A percentile compares a stretch with the other conserved stretches of the same genome.
Evolutionary conservation across 2,797 vertebrate genomes (phyloP).

Genomic region (Pygocentrus nattereri): DNA sequence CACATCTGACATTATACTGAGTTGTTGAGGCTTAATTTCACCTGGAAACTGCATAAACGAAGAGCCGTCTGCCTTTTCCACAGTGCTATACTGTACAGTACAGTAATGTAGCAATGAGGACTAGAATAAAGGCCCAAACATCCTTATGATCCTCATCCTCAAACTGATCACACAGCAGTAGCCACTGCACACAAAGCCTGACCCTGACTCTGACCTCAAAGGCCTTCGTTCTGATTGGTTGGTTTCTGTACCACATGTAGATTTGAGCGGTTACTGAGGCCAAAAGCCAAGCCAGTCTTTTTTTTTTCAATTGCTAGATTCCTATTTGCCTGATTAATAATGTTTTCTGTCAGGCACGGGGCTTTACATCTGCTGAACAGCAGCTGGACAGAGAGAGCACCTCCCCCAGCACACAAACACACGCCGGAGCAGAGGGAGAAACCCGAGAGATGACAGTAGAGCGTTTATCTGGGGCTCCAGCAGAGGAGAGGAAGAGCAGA

Average conservation of each 20-base stretch:
- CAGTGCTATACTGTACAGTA: too few relatives aligned
- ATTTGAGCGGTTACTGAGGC: background rate
- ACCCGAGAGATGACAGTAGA: background rate
- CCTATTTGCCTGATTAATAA: conserved; percentile 9
- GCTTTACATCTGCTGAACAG: background rate
- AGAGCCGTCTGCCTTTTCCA: too few relatives aligned
- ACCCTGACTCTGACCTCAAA: background rate
- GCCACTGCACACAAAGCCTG: background rate
- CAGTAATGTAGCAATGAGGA: too few relatives aligned
- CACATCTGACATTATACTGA: too few relatives aligned
- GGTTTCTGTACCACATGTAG: background rate
- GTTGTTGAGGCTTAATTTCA: too few relatives aligned
- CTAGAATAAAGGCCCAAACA: too few relatives aligned
- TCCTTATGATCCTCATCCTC: background rate
- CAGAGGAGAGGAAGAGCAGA: background rate
- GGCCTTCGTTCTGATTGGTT: background rate
- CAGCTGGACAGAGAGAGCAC: background rate
- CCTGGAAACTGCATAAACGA: too few relatives aligned
- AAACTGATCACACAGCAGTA: background rate
- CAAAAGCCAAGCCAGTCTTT: background rate
- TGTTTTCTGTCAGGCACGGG: background rate
- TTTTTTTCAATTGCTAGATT: background rate
- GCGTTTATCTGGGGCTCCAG: background rate
- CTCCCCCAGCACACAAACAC: background rate
- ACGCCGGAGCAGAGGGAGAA: background rate